Base-by-base conservation (phyloP, 37 sponge, comb jelly and placozoan species). In the Halichondria panicea region DNA sequence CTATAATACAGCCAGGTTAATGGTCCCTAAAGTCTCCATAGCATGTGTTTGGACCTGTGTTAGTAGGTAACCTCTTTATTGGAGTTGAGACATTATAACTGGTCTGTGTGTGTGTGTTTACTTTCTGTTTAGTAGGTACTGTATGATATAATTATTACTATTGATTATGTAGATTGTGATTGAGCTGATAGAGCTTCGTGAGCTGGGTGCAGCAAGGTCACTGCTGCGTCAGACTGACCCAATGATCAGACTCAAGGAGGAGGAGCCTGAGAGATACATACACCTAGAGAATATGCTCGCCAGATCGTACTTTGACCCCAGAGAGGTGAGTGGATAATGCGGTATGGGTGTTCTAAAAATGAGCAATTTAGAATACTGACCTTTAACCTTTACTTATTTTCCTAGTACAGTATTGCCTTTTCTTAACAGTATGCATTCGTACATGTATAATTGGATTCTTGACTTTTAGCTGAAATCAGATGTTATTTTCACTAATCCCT, bases 141-240 rank as follows among this genome's bases (percentile, higher is more conserved):
- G n/a, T n/a, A n/a, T n/a, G n/a, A n/a, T n/a, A n/a, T n/a, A n/a
- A n/a, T n/a, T n/a, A n/a, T n/a, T n/a, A n/a, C n/a, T n/a, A n/a
- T n/a, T n/a, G n/a, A n/a, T n/a, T n/a, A n/a, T 33, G 3, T 56
- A 96, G 87, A 92, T 98, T 76, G 96, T 98, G 11, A 63, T 98
- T 41, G 99, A 98, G 82, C 73, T 98, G 86, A 98, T 98, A 48
- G 99, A 98, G 71, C 80, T 98, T 22, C 65, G 99, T 48, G 99
- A 98, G 71, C 59, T 98, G 58, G 96, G 99, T 4, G 99, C 99
- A 30, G 99, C 99, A 11, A 80, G 99, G 11, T 92, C 93, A 33
- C 71, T 98, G 41, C 90, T 98, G 32, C 63, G 96, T 24, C 93
- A 98, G 79, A 98, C 99, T 11, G 96, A 98, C 63, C 99, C 99